Evolutionary conservation across 2,797 vertebrate genomes (phyloP), one percentile per base, ranked within the genome.

Genomic region (Merluccius polli): DNA sequence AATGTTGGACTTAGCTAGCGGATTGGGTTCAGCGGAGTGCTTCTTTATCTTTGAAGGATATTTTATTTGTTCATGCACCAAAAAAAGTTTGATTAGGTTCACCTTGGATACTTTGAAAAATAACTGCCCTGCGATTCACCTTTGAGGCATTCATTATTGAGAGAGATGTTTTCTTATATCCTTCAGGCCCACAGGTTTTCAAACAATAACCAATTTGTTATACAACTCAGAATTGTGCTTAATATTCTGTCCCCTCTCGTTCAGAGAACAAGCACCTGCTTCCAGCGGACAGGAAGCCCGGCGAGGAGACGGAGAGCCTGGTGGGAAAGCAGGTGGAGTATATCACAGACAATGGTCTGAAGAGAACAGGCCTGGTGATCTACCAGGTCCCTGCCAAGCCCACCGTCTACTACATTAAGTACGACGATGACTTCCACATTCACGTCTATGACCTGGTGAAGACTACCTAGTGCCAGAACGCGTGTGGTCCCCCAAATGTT

Each of bases 261-360:
- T 38, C 27, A 95, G 94, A 95, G 80, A 95, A 95, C 83, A 95
- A 94, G 87, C 94, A 95, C 84, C 87, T 95, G 79, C 87, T 95
- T 71, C 94, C 94, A 31, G 94, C 94, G 15, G 94, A 95, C 92
- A 92, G 94, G 85, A 95, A 94, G 82, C 94, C 94, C 0, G 94
- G 94, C 2, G 94, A 95, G 81, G 94, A 95, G 89, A 92, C 94
- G n/a, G 94, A 95, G 88, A 95, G 94, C 84, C 94, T 95, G 68
- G 94, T 95, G 90, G 94, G 94, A 80, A 95, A 95, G 85, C 94
- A 95, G 88, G 94, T 95, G 85, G 94, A 95, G 86, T 95, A 95
- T 2, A 93, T 95, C 74, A 95, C 94, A 77, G 94, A 95, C 85
- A 95, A 94, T 65, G 93, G 94, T 3, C 91, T 95, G 77, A 95